Base-by-base conservation (phyloP, 2,113 vertebrate species). In the Connochaetes taurinus region DNA sequence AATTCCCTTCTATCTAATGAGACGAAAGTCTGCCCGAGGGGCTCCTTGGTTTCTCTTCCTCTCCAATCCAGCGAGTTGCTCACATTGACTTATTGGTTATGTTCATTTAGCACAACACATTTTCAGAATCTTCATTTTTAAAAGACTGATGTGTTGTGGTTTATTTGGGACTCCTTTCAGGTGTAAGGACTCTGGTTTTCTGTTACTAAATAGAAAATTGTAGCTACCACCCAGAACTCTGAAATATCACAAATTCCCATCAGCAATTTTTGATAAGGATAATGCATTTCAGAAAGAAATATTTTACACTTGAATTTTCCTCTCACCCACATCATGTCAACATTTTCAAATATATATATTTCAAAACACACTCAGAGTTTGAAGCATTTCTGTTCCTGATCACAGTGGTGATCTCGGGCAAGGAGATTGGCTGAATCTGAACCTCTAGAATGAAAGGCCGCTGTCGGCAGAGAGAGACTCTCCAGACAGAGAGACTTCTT, bases 391-490 rank as follows among this genome's bases (percentile, higher is more conserved):
- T 83, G 6, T 55, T 47, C 6, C 80, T 40, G 13, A 52, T 40
- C 8, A 40, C 45, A 57, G 33, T 17, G 21, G 25, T 50, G 27
- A 7, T 11, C 5, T 4, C 4, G 3, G 19, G 9, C 4, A 3
- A 36, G 4, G 9, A 40, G 71, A 13, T 19, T 2, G 33, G 6
- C 7, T 29, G 71, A 58, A 27, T 58, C 25, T 58, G 57, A 58
- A n/a, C 4, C 2, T 15, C 27, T 50, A 36, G 80, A 23, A 25
- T 5, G 29, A 83, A 43, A n/a, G 27, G 0, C 36, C 0, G 0
- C 14, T 40, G 0, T 27, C 0, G 0, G 40, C 50, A 8, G 17
- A 13, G 5, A n/a, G 7, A 47, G 58, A 10, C 2, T 12, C 2
- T 62, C 27, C 12, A 1, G 2, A 1, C 3, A 25, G 7, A 27